Conservation (phyloP, 2,888 invertebrate genomes). For the Drosophila monieri region DNA sequence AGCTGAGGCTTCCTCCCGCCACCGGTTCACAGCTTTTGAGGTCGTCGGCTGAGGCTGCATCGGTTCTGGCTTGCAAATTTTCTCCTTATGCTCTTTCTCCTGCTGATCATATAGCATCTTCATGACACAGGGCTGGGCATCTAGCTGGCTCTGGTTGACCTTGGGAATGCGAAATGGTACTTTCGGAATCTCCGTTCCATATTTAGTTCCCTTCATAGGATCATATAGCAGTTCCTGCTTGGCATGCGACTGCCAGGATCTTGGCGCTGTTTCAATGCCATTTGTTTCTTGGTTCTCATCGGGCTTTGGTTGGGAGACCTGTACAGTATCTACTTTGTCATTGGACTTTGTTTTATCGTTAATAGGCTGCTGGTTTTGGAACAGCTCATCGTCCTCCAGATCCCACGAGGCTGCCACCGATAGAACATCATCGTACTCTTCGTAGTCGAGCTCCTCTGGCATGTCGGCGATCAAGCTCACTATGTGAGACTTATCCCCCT, state of each 20-base stretch:
- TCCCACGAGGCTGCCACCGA: conserved; percentile 58
- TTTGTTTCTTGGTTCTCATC: too few relatives aligned
- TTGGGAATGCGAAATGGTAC: conserved; percentile 1
- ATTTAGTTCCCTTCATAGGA: too few relatives aligned
- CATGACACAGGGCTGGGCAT: conserved; percentile 14
- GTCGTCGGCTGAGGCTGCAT: too few relatives aligned
- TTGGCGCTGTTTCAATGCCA: too few relatives aligned
- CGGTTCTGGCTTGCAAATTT: neutral
- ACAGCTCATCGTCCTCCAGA: conserved; percentile 10
- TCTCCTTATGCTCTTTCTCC: neutral
- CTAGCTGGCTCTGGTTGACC: neutral
- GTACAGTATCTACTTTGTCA: too few relatives aligned
- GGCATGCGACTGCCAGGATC: too few relatives aligned
- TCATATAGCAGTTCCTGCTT: too few relatives aligned
- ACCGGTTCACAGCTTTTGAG: neutral
- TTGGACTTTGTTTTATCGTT: neutral
- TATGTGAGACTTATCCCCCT: conserved; percentile 25
- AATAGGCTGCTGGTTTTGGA: too few relatives aligned
- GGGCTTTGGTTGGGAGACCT: too few relatives aligned
- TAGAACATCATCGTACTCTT: conserved; percentile 48
- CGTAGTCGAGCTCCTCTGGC: conserved; percentile 35
- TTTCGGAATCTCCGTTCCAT: neutral
- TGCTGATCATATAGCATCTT: conserved; percentile 4
- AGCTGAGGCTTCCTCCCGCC: conserved; percentile 14
- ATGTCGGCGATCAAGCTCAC: conserved; percentile 5